Evolutionary conservation across 2,113 vertebrate genomes (phyloP), one percentile per base, ranked within the genome.

Genomic region (Cebus imitator): DNA sequence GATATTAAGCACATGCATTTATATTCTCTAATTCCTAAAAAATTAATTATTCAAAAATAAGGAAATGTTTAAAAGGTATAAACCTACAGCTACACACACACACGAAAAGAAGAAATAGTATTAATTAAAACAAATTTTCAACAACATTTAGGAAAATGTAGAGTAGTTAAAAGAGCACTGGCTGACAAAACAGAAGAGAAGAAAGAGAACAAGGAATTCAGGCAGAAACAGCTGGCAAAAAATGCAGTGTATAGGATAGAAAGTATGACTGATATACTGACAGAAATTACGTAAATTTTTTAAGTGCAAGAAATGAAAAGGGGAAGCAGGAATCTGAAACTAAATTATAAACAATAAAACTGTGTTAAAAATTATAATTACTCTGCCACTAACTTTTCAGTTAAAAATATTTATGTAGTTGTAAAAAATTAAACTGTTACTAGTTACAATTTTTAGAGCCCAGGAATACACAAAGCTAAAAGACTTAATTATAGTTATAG

Each of bases 361-460:
- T 79, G 82, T 12, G 16, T 40, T 25, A 79, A 50, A 90, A 91
- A 75, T 11, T 87, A 6, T 78, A 81, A 92, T 50, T 85, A 37
- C 37, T 96, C 57, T 90, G 55, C n/a, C 12, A 87, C 58, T 95
- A 95, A 87, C 35, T 95, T 94, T 72, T 93, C 64, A 78, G 70
- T 13, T 96, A 55, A 92, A 96, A 95, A 73, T 84, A 94, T 55
- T 95, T 97, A 86, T 20, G 20, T 50, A 92, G 61, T 94, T 64
- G 93, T 68, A 80, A 92, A 97, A 95, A 92, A 52, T 45, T 57
- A 72, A 96, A 95, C 37, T 55, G 30, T 58, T 95, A 85, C 40
- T 70, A 87, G 84, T 75, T 80, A 91, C 4, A 89, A 93, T 90
- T 85, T 94, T 87, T 58, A 87, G 70, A 97, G 92, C 68, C 23